phyloP scores from a whole-genome alignment of 2,888 invertebrate genomes.

The Drosophila demipolita region DNA sequence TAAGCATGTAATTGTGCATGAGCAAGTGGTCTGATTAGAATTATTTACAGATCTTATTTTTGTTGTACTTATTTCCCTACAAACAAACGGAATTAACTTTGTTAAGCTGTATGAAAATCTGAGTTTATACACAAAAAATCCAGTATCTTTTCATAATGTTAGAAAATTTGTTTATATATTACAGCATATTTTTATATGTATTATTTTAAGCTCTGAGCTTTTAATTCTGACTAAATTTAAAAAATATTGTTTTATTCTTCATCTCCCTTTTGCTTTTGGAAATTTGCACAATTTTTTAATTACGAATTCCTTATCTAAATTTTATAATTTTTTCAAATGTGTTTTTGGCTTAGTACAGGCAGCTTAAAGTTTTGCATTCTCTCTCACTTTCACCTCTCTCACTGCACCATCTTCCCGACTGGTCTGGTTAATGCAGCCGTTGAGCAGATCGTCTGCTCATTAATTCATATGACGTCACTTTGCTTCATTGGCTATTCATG shows the following conservation, averaged over 20 bases:
- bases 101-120: not conserved
- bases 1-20: constrained; percentile 7
- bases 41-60: constrained; percentile 11
- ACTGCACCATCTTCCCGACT: not conserved
- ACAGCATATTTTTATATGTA: not conserved
- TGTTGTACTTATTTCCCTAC: not conserved
- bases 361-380: not conserved
- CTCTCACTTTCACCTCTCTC: not conserved
- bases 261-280: not conserved
- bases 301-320: not conserved
- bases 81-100: too few species aligned
- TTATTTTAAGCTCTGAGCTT: not conserved
- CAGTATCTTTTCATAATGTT: too few species aligned
- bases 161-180: not conserved
- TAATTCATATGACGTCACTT: constrained; percentile 75
- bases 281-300: not conserved
- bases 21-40: not conserved
- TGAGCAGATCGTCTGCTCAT: constrained; percentile 58
- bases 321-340: not conserved
- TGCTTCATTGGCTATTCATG: constrained; percentile 71
- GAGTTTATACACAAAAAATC: not conserved
- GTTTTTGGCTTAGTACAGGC: not conserved
- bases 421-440: constrained; percentile 26
- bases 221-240: not conserved
- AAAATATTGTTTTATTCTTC: not conserved